Conservation (phyloP, 2,113 vertebrate genomes). For the Cryptotis parvus region DNA sequence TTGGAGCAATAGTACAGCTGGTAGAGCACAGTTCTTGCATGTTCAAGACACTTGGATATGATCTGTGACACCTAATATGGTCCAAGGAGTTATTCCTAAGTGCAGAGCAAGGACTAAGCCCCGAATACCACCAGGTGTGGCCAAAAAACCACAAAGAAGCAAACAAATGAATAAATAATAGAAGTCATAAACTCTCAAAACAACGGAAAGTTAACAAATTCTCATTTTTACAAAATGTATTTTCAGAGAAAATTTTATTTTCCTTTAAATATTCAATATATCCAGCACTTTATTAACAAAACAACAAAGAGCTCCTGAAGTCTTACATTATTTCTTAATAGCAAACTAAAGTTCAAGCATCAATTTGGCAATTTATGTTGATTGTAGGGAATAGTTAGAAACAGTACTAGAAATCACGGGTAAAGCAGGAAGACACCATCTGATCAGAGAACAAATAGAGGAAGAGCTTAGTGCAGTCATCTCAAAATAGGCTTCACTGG, state of each 20-base stretch:
- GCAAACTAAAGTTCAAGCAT: background rate
- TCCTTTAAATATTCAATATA: conserved; percentile 12
- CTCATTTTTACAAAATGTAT: conserved; percentile 19
- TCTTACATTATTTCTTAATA: background rate
- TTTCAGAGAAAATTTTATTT: conserved; percentile 25
- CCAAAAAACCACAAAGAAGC: no score
- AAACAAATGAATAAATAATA: no score
- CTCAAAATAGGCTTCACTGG: background rate
- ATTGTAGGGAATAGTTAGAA: background rate
- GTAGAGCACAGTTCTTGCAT: no score
- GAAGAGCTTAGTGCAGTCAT: background rate
- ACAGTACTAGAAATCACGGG: background rate
- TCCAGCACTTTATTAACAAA: background rate
- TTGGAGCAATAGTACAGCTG: no score
- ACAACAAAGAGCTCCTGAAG: background rate
- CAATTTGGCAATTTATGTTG: background rate
- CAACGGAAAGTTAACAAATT: conserved; percentile 12
- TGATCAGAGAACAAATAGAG: conserved; percentile 9
- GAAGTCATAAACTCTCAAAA: background rate
- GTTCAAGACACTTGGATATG: no score
- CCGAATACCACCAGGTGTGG: no score
- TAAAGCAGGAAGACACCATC: background rate
- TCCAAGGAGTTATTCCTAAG: no score
- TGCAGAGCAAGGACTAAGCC: no score
- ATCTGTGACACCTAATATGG: no score